phyloP scores from a whole-genome alignment of 2,888 invertebrate species.

The Ophraella communa region DNA sequence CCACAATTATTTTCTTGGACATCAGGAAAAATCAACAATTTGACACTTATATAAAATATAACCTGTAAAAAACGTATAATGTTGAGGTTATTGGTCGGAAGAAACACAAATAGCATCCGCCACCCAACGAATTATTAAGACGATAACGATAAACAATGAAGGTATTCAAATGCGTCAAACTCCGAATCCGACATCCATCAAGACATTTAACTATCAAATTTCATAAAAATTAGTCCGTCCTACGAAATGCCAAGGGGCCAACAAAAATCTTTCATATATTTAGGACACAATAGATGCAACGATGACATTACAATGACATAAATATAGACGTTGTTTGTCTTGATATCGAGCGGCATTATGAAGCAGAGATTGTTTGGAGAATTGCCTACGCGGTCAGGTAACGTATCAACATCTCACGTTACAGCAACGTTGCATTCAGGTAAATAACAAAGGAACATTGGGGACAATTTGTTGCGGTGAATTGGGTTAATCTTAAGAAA shows the following conservation, averaged over 20 bases:
- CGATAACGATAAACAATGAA: neutral
- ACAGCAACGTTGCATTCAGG: constrained; percentile 54
- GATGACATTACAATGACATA: constrained; percentile 60
- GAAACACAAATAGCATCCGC: no score
- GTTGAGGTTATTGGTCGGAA: neutral
- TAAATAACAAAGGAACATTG: constrained; percentile 49
- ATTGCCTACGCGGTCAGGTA: constrained; percentile 56
- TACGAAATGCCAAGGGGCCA: constrained; percentile 11
- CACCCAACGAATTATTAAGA: neutral
- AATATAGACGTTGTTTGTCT: constrained; percentile 59
- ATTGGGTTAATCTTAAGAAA: constrained; percentile 57
- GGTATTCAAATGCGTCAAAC: neutral
- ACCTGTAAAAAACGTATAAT: no score
- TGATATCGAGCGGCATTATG: constrained; percentile 54
- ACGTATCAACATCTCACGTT: constrained; percentile 57
- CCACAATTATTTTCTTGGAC: no score
- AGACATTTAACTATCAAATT: neutral
- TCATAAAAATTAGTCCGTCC: constrained; percentile 23
- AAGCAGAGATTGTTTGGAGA: constrained; percentile 48
- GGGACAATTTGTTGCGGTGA: constrained; percentile 59
- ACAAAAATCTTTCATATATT: constrained; percentile 44
- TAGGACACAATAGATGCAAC: constrained; percentile 55
- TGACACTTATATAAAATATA: no score
- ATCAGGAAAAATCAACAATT: no score
- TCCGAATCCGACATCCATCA: constrained; percentile 15